Conservation (phyloP, 2,888 invertebrate genomes). For the Rhyacophila evoluta region DNA sequence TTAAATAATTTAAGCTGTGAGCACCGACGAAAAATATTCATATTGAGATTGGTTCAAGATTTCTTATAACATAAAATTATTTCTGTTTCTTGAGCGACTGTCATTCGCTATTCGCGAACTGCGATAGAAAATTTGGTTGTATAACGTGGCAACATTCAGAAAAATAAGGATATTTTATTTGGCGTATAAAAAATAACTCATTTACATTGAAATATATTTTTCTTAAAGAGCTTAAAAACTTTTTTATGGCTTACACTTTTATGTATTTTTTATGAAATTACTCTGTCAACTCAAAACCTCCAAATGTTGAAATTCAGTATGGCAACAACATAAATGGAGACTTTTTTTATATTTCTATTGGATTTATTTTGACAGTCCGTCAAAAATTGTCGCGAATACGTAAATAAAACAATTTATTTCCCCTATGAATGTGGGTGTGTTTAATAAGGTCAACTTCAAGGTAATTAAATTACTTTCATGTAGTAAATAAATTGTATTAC, state of each 20-base stretch:
- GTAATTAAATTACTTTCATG: constrained; percentile 62
- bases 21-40: background rate
- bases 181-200: too few species aligned
- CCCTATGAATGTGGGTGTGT: constrained; percentile 84
- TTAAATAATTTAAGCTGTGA: background rate
- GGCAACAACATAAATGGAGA: background rate
- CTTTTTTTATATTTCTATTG: background rate
- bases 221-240: too few species aligned
- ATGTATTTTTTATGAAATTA: too few species aligned
- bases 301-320: background rate
- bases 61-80: background rate
- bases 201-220: too few species aligned
- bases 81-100: background rate
- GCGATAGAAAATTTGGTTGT: too few species aligned
- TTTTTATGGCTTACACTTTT: too few species aligned
- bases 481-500: constrained; percentile 25
- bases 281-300: too few species aligned
- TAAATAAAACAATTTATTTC: constrained; percentile 33
- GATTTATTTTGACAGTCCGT: constrained; percentile 43
- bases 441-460: constrained; percentile 84
- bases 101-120: background rate
- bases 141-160: too few species aligned
- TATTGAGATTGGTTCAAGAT: background rate
- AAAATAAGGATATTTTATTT: too few species aligned
- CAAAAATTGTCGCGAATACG: constrained; percentile 38